Evolutionary conservation across 2,888 invertebrate genomes (phyloP), one percentile per base, ranked within the genome.

Genomic region (Synergus laeviventris): DNA sequence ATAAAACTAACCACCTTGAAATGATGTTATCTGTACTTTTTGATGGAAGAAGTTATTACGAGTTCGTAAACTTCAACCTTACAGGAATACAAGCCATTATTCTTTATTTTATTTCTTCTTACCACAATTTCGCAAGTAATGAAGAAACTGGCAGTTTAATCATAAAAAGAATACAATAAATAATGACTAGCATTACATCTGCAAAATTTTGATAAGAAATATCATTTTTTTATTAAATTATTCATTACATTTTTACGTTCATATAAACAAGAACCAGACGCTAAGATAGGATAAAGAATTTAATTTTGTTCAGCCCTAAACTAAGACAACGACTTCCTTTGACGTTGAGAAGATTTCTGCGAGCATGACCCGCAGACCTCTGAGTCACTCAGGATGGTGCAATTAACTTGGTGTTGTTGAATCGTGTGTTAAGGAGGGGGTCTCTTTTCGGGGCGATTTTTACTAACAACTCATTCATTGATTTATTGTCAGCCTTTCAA

Each of bases 371-470:
- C 75, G 75, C 76, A 77, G 78, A 78, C 78, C 78, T 62, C 81
- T 85, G 86, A 86, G 83, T 88, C 87, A 87, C 82, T 83, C 85
- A 86, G 86, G 86, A 87, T 86, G 86, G 83, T 82, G 85, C 87
- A 88, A 89, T 89, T 88, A 88, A 84, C 82, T 84, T 81, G 82
- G 78, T n/a, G n/a, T n/a, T n/a, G n/a, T 78, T 84, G 86, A 86
- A 85, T 86, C 79, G 84, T 84, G 81, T 83, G 81, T 85, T 84
- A 84, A 87, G 85, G 86, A 85, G 85, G 76, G n/a, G n/a, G n/a
- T n/a, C n/a, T 84, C 87, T 85, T 76, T 73, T 73, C 62, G 60
- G 45, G 70, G 54, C 59, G 70, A 76, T 14, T 31, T 66, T 66
- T 31, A n/a, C 31, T 66, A 66, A 66, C n/a, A 21, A 45, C 11